Conservation (phyloP, 2,797 vertebrate species). For the Brotula barbata region DNA sequence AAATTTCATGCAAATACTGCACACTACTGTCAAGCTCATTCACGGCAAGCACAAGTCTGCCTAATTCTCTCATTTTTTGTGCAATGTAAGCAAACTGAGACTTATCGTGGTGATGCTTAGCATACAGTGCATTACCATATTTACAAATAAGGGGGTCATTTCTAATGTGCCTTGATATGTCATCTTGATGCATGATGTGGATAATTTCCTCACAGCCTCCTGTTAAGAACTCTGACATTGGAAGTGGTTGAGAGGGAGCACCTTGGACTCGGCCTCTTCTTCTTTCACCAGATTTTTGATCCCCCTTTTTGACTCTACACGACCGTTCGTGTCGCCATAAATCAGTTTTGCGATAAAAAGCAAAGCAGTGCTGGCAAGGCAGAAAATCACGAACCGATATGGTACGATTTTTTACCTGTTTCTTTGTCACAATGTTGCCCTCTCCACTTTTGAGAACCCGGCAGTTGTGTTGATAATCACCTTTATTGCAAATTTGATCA, state of each 20-base stretch:
- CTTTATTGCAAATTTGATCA: conserved; percentile 72
- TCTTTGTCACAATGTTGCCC: conserved; percentile 63
- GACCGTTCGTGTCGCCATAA: conserved; percentile 73
- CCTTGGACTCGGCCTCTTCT: conserved; percentile 33
- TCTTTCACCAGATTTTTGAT: conserved; percentile 46
- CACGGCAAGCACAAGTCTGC: conserved; percentile 71
- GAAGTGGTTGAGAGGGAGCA: conserved; percentile 53
- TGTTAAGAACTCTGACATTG: conserved; percentile 65
- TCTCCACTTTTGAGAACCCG: conserved; percentile 63
- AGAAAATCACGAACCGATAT: conserved; percentile 70
- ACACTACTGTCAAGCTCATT: conserved; percentile 70
- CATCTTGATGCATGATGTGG: conserved; percentile 75
- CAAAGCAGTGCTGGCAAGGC: conserved; percentile 74
- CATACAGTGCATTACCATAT: conserved; percentile 70
- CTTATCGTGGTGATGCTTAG: conserved; percentile 71
- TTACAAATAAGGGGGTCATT: conserved; percentile 76
- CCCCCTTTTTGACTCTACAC: conserved; percentile 66
- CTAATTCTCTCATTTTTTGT: conserved; percentile 77
- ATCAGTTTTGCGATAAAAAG: conserved; percentile 74
- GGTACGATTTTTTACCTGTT: conserved; percentile 48
- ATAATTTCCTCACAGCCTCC: conserved; percentile 75
- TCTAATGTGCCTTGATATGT: conserved; percentile 68
- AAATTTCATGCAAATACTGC: conserved; percentile 74
- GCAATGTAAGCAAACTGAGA: conserved; percentile 77
- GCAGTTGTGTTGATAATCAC: conserved; percentile 70